Conservation (phyloP, 1,140 invertebrate genomes). For the Panagrolaimus sp. region DNA sequence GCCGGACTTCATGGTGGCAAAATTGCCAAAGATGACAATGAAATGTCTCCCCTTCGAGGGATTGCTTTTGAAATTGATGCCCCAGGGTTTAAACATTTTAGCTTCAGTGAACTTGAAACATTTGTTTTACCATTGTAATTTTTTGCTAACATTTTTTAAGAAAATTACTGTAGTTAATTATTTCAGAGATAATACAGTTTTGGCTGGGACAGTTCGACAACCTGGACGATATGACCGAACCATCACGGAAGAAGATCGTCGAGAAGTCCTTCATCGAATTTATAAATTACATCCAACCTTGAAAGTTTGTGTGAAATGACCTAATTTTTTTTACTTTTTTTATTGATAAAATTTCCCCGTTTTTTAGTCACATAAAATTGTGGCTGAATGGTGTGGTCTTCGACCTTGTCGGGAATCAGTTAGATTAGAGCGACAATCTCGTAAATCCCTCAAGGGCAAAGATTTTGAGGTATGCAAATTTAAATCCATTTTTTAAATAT, state of each 20-base stretch:
- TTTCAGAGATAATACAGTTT: slow-evolving; percentile 15
- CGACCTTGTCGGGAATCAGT: slow-evolving; percentile 2
- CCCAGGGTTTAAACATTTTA: slow-evolving; percentile 25
- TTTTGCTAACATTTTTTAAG: background rate
- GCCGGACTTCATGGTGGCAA: slow-evolving; percentile 15
- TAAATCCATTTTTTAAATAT: background rate
- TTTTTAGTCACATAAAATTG: slow-evolving; percentile 7
- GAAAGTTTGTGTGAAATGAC: slow-evolving; percentile 61
- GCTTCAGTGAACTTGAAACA: slow-evolving; percentile 34
- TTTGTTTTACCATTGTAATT: slow-evolving; percentile 42
- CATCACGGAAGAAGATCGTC: slow-evolving; percentile 64
- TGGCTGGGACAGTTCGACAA: slow-evolving; percentile 70
- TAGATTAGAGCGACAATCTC: background rate
- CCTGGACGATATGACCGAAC: slow-evolving; percentile 66
- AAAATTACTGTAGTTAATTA: no score
- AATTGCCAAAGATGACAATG: slow-evolving; percentile 18
- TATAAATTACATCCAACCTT: slow-evolving; percentile 65
- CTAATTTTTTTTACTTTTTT: no score
- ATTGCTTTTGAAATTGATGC: slow-evolving; percentile 27
- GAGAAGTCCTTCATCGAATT: slow-evolving; percentile 68
- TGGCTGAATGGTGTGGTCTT: slow-evolving; percentile 19
- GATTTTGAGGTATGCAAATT: background rate
- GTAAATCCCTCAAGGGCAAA: background rate
- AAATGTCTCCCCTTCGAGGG: slow-evolving; percentile 33
- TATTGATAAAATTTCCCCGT: no score